Conservation (phyloP, 1,140 invertebrate genomes). For the Fragariocoptes setiger region DNA sequence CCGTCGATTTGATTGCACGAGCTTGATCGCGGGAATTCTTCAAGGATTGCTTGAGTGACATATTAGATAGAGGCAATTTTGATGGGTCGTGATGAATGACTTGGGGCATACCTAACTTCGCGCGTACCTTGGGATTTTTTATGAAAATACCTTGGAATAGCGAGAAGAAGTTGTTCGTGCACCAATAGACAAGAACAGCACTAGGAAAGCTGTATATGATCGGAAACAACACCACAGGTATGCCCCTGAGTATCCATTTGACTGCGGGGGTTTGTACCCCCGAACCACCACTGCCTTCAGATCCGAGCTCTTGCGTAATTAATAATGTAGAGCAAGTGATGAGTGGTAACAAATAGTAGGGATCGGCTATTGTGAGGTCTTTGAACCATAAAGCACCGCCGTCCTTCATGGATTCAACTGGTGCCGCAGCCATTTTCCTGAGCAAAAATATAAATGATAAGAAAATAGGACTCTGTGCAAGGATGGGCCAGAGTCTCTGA, state of each 20-base stretch:
- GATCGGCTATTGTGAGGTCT: conserved; percentile 63
- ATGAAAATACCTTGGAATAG: conserved; percentile 44
- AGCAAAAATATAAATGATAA: conserved; percentile 60
- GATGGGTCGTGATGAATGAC: conserved; percentile 24
- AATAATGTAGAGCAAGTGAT: conserved; percentile 44
- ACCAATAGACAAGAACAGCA: conserved; percentile 65
- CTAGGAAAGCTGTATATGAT: conserved; percentile 17
- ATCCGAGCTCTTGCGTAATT: conserved; percentile 36
- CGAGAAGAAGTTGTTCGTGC: conserved; percentile 55
- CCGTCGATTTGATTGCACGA: conserved; percentile 17
- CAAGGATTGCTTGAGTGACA: background rate
- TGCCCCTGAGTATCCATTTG: background rate
- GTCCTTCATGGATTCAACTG: conserved; percentile 47
- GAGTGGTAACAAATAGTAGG: conserved; percentile 52
- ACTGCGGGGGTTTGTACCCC: background rate
- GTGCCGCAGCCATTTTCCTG: conserved; percentile 44
- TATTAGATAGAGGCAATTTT: conserved; percentile 19
- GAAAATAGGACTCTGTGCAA: conserved; percentile 59
- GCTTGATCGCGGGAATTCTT: conserved; percentile 1
- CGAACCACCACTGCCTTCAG: conserved; percentile 4
- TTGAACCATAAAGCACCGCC: conserved; percentile 78
- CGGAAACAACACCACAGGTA: conserved; percentile 6
- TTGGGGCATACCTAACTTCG: conserved; percentile 41
- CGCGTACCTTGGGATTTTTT: conserved; percentile 33
- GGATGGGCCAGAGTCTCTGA: conserved; percentile 40